A percentile compares a stretch with the other conserved stretches of the same genome.
These are phyloP conservation scores for Lutjanus argentimaculatus DNA, from an alignment of 2,797 vertebrate genomes.

Conservation along the genomic window DNA sequence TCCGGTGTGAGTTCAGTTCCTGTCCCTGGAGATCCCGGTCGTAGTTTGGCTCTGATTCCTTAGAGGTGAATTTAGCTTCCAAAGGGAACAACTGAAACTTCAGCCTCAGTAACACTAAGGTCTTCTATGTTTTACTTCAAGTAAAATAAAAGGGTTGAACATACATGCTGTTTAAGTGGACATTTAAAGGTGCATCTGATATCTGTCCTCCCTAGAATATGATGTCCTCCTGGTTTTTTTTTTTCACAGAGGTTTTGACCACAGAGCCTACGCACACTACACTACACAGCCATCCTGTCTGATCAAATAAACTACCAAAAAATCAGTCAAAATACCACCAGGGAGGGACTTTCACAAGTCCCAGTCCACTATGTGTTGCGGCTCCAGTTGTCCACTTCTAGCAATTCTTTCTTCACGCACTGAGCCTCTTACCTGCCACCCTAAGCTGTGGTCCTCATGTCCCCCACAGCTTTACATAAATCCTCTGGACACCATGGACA, in stretches of 20 bases:
- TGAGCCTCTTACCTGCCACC: constrained; percentile 28
- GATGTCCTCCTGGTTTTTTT: neutral
- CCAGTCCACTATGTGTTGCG: constrained; percentile 12
- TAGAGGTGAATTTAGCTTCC: neutral
- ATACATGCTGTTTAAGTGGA: neutral
- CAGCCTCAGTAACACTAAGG: neutral
- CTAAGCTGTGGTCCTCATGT: neutral
- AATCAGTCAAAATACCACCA: neutral
- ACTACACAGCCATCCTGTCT: neutral
- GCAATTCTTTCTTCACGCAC: constrained; percentile 8
- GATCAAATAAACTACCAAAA: neutral
- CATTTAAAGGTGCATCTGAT: neutral
- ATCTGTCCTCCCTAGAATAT: neutral
- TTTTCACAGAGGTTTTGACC: neutral
- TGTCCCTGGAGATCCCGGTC: constrained; percentile 6
- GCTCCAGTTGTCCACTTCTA: constrained; percentile 8
- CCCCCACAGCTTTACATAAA: constrained; percentile 23
- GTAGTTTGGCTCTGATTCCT: constrained; percentile 3
- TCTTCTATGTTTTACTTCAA: neutral
- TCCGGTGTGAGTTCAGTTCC: constrained; percentile 10
- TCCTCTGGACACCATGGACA: constrained; percentile 18
- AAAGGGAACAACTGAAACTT: neutral
- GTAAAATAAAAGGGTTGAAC: neutral
- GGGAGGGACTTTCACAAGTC: constrained; percentile 20
- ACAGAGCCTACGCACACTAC: neutral